Base-by-base conservation (phyloP, 2,797 vertebrate species). In the Chaetophractus vellerosus region DNA sequence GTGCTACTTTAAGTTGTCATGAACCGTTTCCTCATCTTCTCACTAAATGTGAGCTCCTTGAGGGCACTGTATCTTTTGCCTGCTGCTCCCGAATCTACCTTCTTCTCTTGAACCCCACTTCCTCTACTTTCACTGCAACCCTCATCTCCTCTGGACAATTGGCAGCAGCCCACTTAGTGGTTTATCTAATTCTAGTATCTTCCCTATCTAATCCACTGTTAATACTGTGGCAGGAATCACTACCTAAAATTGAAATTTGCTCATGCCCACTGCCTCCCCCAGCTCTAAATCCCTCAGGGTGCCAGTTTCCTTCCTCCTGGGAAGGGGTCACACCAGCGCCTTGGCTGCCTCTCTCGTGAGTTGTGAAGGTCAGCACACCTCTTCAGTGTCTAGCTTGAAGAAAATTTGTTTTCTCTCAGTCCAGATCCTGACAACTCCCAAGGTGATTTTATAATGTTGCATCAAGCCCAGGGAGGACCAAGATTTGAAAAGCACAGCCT, bases 311-410 rank as follows among this genome's bases (percentile, higher is more conserved):
- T 31, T 16, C 19, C 64, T 50, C 24, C 59, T 31, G 45, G n/a
- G 33, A 78, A 83, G 52, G 23, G 16, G 50, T 64, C 48, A 36
- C 24, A 38, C 11, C 3, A 3, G 9, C 66, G 5, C 79, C 88
- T 69, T 11, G 38, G 19, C 68, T 24, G 28, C 26, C 45, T 28
- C 14, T 4, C 33, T 48, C 5, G 9, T 69, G 45, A 71, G 33
- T 63, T 57, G 26, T 31, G 61, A 82, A 85, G 50, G 72, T 66
- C 68, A 82, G 33, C n/a, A 79, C 3, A 52, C 24, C 18, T 63
- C 63, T 93, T 88, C 21, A 84, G 26, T 28, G 36, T 94, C 66
- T 72, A 57, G 2, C 83, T 63, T 55, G 79, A 90, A 91, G 79
- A 95, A 11, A 85, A 64, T 88, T 38, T 92, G 28, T 72, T 66